Conservation (phyloP, 2,888 invertebrate species). For the Argyresthia albistria region DNA sequence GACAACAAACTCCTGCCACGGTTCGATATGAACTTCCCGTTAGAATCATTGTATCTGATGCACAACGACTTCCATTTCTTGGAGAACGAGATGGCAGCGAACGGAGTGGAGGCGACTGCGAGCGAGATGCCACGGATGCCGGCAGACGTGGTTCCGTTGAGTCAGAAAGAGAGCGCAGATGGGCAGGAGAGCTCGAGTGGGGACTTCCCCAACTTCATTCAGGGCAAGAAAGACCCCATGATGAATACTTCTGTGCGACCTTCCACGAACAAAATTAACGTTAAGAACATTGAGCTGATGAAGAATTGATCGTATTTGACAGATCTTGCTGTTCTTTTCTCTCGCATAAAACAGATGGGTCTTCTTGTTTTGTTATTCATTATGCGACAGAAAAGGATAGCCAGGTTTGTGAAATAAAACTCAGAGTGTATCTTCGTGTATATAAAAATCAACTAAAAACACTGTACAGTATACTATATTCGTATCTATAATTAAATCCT, state of each 20-base stretch:
- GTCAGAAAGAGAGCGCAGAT: constrained; percentile 40
- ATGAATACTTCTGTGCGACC: constrained; percentile 57
- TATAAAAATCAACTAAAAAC: no score
- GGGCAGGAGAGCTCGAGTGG: constrained; percentile 22
- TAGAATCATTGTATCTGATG: constrained; percentile 55
- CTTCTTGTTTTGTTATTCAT: no score
- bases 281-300: constrained; percentile 65
- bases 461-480: no score
- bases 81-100: constrained; percentile 43
- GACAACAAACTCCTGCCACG: constrained; percentile 55
- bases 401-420: no score
- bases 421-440: no score
- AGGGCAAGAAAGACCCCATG: constrained; percentile 60
- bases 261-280: constrained; percentile 58
- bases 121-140: constrained; percentile 48
- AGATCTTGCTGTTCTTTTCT: no score
- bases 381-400: no score
- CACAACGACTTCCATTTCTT: constrained; percentile 61
- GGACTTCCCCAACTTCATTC: constrained; percentile 48
- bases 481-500: no score
- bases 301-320: constrained; percentile 32
- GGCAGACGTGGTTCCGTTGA: constrained; percentile 43
- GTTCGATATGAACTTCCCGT: constrained; percentile 54
- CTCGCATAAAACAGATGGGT: no score
- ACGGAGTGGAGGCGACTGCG: constrained; percentile 29